phyloP scores from a whole-genome alignment of 2,888 invertebrate species.

The Drosophila atripex region DNA sequence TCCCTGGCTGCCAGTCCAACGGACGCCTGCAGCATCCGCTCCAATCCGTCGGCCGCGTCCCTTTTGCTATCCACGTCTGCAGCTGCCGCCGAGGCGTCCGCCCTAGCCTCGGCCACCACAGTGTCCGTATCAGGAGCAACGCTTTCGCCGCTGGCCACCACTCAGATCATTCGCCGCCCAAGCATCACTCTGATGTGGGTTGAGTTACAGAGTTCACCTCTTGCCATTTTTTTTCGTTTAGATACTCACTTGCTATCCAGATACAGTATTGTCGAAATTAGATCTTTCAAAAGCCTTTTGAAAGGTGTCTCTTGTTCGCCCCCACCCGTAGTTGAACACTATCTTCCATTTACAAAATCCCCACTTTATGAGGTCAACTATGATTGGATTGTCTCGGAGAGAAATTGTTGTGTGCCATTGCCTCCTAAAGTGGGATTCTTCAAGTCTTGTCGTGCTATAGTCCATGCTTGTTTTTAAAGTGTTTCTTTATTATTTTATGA shows the following conservation, averaged over 20 bases:
- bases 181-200: slow-evolving; percentile 84
- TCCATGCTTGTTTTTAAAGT: slow-evolving; percentile 19
- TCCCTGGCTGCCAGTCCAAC: slow-evolving; percentile 83
- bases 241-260: background rate
- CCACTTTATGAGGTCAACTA: background rate
- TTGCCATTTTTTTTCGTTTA: slow-evolving; percentile 10
- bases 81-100: slow-evolving; percentile 73
- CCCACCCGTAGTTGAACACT: background rate
- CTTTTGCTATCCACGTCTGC: slow-evolving; percentile 78
- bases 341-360: background rate
- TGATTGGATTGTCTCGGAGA: background rate
- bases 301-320: background rate
- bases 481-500: background rate
- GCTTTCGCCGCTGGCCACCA: slow-evolving; percentile 82
- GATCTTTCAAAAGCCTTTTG: background rate
- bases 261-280: background rate
- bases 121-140: slow-evolving; percentile 77
- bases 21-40: slow-evolving; percentile 82
- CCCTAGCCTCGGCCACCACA: slow-evolving; percentile 54
- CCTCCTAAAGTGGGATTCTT: background rate
- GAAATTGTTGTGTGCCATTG: background rate
- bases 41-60: slow-evolving; percentile 83
- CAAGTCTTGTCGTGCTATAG: background rate
- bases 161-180: slow-evolving; percentile 83
- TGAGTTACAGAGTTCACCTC: slow-evolving; percentile 44